These are phyloP conservation scores for Struthio camelus DNA, from an alignment of 2,113 vertebrate genomes.

Conservation along the genomic window DNA sequence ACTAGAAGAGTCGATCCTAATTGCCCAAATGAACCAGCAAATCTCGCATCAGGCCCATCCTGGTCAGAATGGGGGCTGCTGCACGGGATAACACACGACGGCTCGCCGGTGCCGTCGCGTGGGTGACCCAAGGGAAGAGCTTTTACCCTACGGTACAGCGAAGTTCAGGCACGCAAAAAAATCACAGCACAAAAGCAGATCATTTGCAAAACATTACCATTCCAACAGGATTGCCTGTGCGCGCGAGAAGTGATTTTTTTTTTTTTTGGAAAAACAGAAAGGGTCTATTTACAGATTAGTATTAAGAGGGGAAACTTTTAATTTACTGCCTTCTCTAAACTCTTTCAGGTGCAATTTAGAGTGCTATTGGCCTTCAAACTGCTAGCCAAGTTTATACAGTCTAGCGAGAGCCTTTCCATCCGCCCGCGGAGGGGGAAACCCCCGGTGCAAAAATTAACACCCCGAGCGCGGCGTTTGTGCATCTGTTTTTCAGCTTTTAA, in stretches of 20 bases:
- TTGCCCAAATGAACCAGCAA: not conserved
- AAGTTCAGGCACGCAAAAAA: not conserved
- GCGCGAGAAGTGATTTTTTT: fast-evolving
- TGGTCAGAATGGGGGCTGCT: not conserved
- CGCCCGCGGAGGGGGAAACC: not conserved
- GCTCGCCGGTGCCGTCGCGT: fast-evolving
- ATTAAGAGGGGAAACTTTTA: not conserved
- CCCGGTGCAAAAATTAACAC: not conserved
- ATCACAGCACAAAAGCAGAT: not conserved
- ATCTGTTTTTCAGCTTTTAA: not conserved
- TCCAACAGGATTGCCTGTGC: not conserved
- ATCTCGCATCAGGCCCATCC: not conserved
- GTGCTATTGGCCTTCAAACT: not conserved
- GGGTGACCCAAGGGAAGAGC: not conserved
- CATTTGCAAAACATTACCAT: not conserved
- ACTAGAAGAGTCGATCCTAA: not conserved
- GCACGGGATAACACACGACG: not conserved
- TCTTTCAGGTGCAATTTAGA: not conserved
- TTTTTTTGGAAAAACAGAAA: not conserved
- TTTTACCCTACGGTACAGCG: not conserved
- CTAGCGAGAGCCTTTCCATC: not conserved
- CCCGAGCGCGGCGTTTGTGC: not conserved
- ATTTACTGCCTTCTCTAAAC: not conserved
- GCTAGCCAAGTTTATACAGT: not conserved
- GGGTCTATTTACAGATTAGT: not conserved